phyloP scores from a whole-genome alignment of 2,888 invertebrate genomes.

The Cremastinae sp. region DNA sequence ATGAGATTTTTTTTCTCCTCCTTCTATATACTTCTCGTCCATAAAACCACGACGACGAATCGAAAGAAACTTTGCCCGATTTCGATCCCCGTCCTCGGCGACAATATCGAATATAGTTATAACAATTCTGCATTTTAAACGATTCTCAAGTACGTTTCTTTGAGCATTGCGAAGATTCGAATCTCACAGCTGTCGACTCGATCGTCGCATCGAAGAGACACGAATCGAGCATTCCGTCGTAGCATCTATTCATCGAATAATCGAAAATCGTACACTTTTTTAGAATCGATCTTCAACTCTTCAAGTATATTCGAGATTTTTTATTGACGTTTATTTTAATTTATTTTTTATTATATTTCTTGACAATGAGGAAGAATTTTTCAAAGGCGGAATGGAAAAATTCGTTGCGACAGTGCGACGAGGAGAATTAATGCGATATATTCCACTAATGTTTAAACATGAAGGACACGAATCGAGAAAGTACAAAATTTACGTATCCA shows the following conservation, averaged over 20 bases:
- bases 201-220: neutral
- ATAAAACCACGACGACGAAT: neutral
- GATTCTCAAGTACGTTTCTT: slow-evolving; percentile 18
- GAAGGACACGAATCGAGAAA: neutral
- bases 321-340: too few relatives aligned
- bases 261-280: too few relatives aligned
- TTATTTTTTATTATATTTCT: too few relatives aligned
- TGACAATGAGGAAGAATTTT: too few relatives aligned
- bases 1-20: slow-evolving; percentile 46
- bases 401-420: too few relatives aligned
- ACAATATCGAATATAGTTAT: slow-evolving; percentile 5
- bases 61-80: slow-evolving; percentile 3
- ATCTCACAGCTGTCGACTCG: slow-evolving; percentile 32
- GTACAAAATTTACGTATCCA: neutral
- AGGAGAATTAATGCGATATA: neutral
- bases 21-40: neutral
- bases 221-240: too few relatives aligned
- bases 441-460: neutral
- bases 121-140: slow-evolving; percentile 22
- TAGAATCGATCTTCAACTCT: too few relatives aligned
- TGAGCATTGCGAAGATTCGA: slow-evolving; percentile 32
- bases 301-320: too few relatives aligned
- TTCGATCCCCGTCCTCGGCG: neutral
- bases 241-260: too few relatives aligned
- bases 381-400: slow-evolving; percentile 7